phyloP scores from a whole-genome alignment of 2,888 invertebrate genomes.

The Uropetala carovei region DNA sequence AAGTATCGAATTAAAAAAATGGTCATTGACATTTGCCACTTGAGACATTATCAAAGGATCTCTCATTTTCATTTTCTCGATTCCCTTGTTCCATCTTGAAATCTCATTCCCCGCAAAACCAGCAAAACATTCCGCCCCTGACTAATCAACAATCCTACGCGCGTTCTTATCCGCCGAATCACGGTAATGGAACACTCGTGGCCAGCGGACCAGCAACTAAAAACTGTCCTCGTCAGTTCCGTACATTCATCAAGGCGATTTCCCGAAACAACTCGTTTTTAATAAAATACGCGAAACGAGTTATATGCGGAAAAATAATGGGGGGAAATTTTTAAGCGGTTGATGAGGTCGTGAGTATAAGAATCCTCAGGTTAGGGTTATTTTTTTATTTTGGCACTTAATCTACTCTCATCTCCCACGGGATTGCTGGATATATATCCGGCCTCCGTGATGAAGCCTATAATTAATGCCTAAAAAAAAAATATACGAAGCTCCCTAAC shows the following conservation, averaged over 20 bases:
- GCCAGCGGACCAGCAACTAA: not conserved
- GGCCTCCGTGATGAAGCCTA: conserved; percentile 34
- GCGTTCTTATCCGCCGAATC: conserved; percentile 4
- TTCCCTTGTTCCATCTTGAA: not conserved
- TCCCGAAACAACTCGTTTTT: too few species aligned
- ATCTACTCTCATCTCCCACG: not conserved
- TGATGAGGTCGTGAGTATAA: too few species aligned
- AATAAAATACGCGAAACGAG: not conserved
- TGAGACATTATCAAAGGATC: not conserved
- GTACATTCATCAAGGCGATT: conserved; percentile 2
- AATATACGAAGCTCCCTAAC: not conserved
- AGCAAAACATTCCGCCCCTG: too few species aligned
- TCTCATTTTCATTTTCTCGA: not conserved
- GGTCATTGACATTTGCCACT: not conserved
- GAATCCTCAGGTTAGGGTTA: too few species aligned
- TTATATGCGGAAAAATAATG: not conserved
- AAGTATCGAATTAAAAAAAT: too few species aligned
- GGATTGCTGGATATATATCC: not conserved
- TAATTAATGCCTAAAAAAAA: conserved; percentile 17
- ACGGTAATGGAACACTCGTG: conserved; percentile 5
- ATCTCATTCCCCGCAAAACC: too few species aligned
- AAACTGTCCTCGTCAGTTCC: not conserved
- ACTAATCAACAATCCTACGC: too few species aligned
- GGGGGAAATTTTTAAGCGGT: not conserved
- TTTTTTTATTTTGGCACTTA: too few species aligned